Evolutionary conservation across 2,797 vertebrate species (phyloP).

Genomic region (Leucoraja ocellata): DNA sequence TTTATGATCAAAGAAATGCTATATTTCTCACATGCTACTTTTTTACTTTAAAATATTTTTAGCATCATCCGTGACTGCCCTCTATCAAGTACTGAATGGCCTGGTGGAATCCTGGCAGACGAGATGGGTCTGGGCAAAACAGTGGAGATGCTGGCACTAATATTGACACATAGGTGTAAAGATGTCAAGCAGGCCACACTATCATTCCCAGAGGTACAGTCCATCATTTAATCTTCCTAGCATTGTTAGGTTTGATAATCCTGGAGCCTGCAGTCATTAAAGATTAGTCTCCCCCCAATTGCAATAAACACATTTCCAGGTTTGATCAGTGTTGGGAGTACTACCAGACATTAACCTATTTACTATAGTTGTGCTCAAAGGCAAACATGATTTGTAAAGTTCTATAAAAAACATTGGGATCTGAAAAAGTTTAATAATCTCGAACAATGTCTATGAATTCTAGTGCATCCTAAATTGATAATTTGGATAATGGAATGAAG

Average conservation of each 20-base stretch:
- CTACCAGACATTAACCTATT: not conserved
- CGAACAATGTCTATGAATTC: not conserved
- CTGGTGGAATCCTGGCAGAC: conserved; percentile 93
- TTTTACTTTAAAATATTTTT: conserved; percentile 43
- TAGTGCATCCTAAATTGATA: not conserved
- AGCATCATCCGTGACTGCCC: conserved; percentile 84
- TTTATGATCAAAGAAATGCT: not conserved
- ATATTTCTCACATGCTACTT: not conserved
- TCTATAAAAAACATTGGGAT: not conserved
- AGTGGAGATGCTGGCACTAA: conserved; percentile 91
- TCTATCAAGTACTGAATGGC: conserved; percentile 76
- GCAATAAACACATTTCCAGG: not conserved
- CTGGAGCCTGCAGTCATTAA: not conserved
- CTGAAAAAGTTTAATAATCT: not conserved
- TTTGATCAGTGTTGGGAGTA: not conserved
- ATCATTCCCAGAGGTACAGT: conserved; percentile 77
- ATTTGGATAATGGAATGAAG: too few species aligned
- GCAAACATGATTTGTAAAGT: not conserved
- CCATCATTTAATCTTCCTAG: conserved; percentile 41
- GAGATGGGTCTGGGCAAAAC: conserved; percentile 99
- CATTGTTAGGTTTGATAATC: not conserved
- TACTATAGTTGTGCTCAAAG: not conserved
- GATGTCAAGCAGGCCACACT: conserved; percentile 70
- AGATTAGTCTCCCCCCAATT: not conserved
- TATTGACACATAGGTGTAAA: conserved; percentile 77